Conservation (phyloP, 2,797 vertebrate species). For the Anabas testudineus region DNA sequence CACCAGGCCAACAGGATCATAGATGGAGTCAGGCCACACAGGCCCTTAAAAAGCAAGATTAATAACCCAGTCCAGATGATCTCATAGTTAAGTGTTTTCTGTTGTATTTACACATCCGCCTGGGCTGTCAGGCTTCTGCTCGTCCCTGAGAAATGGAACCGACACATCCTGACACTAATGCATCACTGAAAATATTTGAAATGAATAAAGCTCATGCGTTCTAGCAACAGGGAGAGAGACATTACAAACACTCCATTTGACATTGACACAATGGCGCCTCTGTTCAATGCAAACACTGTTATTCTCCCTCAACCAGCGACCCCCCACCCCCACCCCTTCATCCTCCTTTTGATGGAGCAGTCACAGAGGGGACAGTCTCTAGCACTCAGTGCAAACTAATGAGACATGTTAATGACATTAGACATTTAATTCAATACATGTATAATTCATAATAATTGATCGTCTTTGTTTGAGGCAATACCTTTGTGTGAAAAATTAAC, state of each 20-base stretch:
- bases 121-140: conserved; percentile 64
- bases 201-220: conserved; percentile 76
- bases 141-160: conserved; percentile 78
- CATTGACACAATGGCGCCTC: conserved; percentile 80
- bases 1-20: conserved; percentile 48
- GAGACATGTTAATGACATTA: conserved; percentile 99
- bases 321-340: background rate
- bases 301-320: conserved; percentile 46
- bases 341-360: conserved; percentile 69
- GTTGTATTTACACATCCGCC: conserved; percentile 85
- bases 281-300: conserved; percentile 83
- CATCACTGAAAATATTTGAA: conserved; percentile 83
- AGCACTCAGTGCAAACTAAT: conserved; percentile 94
- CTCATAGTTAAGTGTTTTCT: conserved; percentile 89
- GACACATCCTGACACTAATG: conserved; percentile 81
- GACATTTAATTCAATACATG: conserved; percentile 93
- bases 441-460: conserved; percentile 99
- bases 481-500: conserved; percentile 97
- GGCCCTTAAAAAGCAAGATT: conserved; percentile 84
- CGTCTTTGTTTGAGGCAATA: conserved; percentile 90
- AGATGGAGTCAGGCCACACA: conserved; percentile 70
- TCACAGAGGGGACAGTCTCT: conserved; percentile 68
- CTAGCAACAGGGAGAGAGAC: conserved; percentile 52
- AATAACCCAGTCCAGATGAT: conserved; percentile 84
- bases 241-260: conserved; percentile 79